Percentiles rank a stretch among this genome's conserved stretches.
phyloP scores from a whole-genome alignment of 2,888 invertebrate species.

The Sycophila texana region DNA sequence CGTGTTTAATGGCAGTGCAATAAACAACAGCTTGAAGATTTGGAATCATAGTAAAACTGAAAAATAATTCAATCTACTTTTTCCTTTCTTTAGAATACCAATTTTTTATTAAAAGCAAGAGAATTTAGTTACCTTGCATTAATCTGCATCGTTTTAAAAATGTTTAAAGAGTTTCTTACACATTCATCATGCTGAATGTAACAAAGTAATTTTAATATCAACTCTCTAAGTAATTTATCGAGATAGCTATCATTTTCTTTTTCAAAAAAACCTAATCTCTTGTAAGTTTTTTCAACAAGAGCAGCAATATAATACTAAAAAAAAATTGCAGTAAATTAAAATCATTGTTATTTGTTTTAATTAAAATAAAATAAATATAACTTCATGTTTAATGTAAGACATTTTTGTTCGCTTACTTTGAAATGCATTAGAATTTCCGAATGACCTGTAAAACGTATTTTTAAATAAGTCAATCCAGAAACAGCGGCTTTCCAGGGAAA shows the following conservation, averaged over 20 bases:
- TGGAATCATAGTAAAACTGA: slow-evolving; percentile 80
- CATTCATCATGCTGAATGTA: slow-evolving; percentile 59
- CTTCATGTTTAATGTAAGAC: not conserved
- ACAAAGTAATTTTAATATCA: slow-evolving; percentile 65
- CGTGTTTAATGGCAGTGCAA: slow-evolving; percentile 83
- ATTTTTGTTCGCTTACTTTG: slow-evolving; percentile 56
- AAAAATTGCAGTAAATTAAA: not conserved
- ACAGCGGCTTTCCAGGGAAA: slow-evolving; percentile 76
- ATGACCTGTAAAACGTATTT: slow-evolving; percentile 66
- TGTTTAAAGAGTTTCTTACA: slow-evolving; percentile 40
- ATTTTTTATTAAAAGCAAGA: not conserved
- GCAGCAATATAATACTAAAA: slow-evolving; percentile 81
- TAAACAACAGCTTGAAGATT: slow-evolving; percentile 84
- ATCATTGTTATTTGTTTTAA: not conserved
- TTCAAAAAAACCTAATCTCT: slow-evolving; percentile 79
- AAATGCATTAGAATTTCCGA: slow-evolving; percentile 60
- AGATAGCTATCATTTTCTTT: slow-evolving; percentile 81
- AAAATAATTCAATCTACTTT: not conserved
- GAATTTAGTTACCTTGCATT: slow-evolving; percentile 7
- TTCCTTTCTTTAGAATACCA: not conserved
- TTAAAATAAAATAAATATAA: not conserved
- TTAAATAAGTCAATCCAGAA: slow-evolving; percentile 61
- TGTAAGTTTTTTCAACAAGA: slow-evolving; percentile 81
- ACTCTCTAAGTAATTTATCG: slow-evolving; percentile 77
- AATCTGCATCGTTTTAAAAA: slow-evolving; percentile 18